Percentiles rank a stretch among this genome's conserved stretches.
Evolutionary conservation across 2,113 vertebrate genomes (phyloP).

Genomic region (Pollimyrus isidori): DNA sequence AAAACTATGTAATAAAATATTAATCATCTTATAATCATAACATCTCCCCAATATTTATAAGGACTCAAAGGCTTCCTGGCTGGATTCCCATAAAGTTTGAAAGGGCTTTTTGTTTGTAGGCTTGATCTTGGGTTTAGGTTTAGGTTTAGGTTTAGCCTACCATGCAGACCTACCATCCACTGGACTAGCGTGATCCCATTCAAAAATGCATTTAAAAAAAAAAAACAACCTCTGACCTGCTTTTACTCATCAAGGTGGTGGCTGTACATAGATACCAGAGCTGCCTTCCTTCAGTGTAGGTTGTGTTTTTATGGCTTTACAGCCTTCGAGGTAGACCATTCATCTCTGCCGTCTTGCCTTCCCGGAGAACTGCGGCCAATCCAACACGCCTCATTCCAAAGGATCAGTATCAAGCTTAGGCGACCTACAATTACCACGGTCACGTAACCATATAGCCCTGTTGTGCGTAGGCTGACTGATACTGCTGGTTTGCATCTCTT

Average conservation of each 20-base stretch:
- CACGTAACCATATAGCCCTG: background rate
- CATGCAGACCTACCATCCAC: background rate
- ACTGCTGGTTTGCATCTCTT: background rate
- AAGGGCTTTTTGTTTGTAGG: background rate
- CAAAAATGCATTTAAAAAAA: background rate
- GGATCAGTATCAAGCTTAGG: background rate
- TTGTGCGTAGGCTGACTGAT: background rate
- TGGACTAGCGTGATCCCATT: background rate
- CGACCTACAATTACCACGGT: background rate
- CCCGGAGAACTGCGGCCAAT: background rate
- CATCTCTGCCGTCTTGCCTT: background rate
- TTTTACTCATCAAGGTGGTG: too few relatives aligned
- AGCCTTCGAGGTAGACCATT: background rate
- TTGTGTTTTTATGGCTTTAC: background rate
- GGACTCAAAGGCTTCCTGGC: background rate
- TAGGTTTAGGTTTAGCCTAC: background rate
- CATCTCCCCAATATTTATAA: background rate
- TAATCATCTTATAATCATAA: background rate
- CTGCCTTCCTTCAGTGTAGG: too few relatives aligned
- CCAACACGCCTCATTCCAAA: background rate
- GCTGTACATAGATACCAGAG: background rate
- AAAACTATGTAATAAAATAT: background rate
- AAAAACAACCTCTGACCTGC: background rate
- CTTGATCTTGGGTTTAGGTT: background rate
- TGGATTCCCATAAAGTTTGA: background rate